phyloP scores from a whole-genome alignment of 2,113 vertebrate species.

The Microcebus ravelobensis region DNA sequence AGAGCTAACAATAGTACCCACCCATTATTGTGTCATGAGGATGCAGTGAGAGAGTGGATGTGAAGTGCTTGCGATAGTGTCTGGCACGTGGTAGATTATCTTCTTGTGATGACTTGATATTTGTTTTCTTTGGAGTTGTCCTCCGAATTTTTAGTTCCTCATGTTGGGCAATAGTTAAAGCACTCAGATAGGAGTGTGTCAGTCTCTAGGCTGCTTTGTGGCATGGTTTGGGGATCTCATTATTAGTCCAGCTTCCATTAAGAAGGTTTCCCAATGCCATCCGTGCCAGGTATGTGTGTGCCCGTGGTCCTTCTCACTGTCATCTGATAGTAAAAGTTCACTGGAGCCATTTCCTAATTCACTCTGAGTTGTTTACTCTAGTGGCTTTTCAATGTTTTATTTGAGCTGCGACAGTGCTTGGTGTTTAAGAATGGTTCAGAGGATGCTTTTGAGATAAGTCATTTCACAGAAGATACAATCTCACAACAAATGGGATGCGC shows the following conservation, averaged over 20 bases:
- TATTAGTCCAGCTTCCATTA: not conserved
- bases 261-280: not conserved
- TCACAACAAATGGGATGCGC: not conserved
- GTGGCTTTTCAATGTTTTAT: not conserved
- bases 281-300: not conserved
- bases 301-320: not conserved
- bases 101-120: not conserved
- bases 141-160: not conserved
- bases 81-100: not conserved
- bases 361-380: not conserved
- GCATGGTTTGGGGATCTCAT: not conserved
- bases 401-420: not conserved
- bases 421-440: not conserved
- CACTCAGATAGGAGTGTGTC: not conserved
- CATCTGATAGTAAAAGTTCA: not conserved
- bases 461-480: not conserved
- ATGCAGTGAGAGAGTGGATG: not conserved
- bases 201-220: not conserved
- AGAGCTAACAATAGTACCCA: not conserved
- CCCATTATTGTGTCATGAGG: not conserved
- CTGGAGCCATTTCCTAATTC: not conserved
- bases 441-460: not conserved
- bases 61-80: not conserved
- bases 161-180: not conserved
- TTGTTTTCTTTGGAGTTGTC: not conserved